Conservation (phyloP, 2,888 invertebrate species). For the Temnothorax rugatulus region DNA sequence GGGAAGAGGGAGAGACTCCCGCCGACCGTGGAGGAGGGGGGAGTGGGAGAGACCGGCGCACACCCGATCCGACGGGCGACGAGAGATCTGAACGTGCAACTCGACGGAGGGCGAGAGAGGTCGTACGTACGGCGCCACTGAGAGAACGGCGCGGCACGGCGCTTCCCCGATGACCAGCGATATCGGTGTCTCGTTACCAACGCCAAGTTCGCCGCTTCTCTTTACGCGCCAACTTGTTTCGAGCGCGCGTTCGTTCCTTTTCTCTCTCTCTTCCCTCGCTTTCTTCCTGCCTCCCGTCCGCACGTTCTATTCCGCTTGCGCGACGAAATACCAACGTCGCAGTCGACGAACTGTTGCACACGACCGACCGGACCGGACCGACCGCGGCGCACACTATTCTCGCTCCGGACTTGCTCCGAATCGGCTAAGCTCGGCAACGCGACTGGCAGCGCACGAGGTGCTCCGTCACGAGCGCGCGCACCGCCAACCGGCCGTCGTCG, state of each 20-base stretch:
- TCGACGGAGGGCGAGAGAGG: conserved; percentile 75
- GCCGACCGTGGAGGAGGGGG: background rate
- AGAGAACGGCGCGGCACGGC: background rate
- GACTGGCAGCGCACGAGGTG: conserved; percentile 79
- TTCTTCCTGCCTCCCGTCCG: conserved; percentile 5
- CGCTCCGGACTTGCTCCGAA: conserved; percentile 48
- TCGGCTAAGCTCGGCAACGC: conserved; percentile 74
- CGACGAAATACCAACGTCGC: conserved; percentile 62
- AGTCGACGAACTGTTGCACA: conserved; percentile 69
- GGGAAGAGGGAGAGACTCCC: background rate
- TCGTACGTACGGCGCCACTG: conserved; percentile 61
- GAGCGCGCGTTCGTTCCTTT: too few relatives aligned
- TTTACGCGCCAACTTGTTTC: background rate
- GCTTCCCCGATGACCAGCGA: background rate
- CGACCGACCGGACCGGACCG: background rate
- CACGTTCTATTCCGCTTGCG: conserved; percentile 48
- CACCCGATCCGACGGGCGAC: background rate
- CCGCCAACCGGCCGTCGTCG: conserved; percentile 71
- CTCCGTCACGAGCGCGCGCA: conserved; percentile 75
- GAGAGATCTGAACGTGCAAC: conserved; percentile 62
- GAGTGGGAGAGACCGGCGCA: conserved; percentile 45
- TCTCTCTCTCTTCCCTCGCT: background rate
- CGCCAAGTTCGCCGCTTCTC: background rate
- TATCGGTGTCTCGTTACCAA: background rate
- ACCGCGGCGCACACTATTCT: conserved; percentile 40